phyloP scores from a whole-genome alignment of 2,113 vertebrate genomes.

The Archilochus colubris region DNA sequence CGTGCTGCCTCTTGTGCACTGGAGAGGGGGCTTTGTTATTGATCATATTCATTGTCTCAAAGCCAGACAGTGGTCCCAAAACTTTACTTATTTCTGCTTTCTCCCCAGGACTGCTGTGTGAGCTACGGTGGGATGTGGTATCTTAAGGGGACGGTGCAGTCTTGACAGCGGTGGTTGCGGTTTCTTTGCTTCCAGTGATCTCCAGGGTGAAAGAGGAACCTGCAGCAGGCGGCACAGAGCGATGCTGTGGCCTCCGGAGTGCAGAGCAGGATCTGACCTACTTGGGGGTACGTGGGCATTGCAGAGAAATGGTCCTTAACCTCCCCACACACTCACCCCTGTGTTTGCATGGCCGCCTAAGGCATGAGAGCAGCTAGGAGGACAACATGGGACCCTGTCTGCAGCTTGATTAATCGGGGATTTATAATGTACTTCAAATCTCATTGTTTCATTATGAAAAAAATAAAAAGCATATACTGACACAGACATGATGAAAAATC shows the following conservation, averaged over 20 bases:
- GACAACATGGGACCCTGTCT: slow-evolving; percentile 51
- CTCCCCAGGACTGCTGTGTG: slow-evolving; percentile 91
- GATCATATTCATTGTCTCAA: not conserved
- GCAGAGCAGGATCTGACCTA: slow-evolving; percentile 1
- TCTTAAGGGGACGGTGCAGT: slow-evolving; percentile 95
- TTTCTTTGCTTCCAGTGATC: not conserved
- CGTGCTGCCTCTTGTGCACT: accelerated
- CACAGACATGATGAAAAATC: slow-evolving; percentile 68
- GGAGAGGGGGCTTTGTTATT: not conserved
- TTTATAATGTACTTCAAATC: slow-evolving; percentile 70
- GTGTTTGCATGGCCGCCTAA: not conserved
- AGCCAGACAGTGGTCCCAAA: not conserved
- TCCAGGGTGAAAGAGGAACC: not conserved
- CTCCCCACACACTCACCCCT: not conserved
- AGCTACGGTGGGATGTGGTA: slow-evolving; percentile 96
- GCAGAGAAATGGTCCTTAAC: not conserved
- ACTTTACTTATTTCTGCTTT: not conserved
- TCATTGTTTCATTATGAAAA: slow-evolving; percentile 64
- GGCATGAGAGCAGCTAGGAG: not conserved
- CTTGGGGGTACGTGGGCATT: not conserved
- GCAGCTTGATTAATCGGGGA: slow-evolving; percentile 58
- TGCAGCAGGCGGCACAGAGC: not conserved
- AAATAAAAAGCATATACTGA: slow-evolving; percentile 72
- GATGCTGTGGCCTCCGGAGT: not conserved
- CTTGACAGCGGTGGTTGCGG: slow-evolving; percentile 79